Base-by-base conservation (phyloP, 2,888 invertebrate genomes). In the Cotesia congregata region DNA sequence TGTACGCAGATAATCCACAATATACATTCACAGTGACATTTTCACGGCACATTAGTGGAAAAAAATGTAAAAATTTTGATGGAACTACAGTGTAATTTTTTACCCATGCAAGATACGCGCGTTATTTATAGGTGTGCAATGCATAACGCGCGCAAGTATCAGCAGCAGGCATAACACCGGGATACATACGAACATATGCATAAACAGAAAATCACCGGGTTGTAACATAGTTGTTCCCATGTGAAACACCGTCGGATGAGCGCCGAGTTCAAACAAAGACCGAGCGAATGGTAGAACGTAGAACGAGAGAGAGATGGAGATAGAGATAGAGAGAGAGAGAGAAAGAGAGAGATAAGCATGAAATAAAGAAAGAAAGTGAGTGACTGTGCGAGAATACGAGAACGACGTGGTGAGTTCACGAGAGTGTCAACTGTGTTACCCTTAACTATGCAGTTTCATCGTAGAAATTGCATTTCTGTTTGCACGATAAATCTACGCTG, bases 401-500 rank as follows among this genome's bases (percentile, higher is more conserved):
- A 65, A 59, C 59, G 39, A 74, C 67, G 39, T 67, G 74, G 60
- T 59, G 50, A 67, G 67, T 68, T 59, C 30, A 59, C 17, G 20
- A 20, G 73, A 41, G 67, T 73, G 73, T 73, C 70, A 76, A 40
- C 75, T 61, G 64, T 71, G 59, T 62, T 68, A 67, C 79, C 78
- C 79, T 81, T 79, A 82, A 81, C 79, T 78, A 77, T 79, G 78
- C 77, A 79, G 79, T 80, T 81, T 83, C 81, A 80, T 82, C 77
- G 67, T 76, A 76, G 80, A 83, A 83, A 83, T 83, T 83, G 82
- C 82, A 81, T 82, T 81, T 82, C 81, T 78, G 79, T 80, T 79
- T 79, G 78, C 70, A 78, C 80, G 80, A 82, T 83, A 83, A 81
- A 83, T 83, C 79, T 77, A 39, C 72, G 67, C 41, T 74, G 70